Percentiles rank a stretch among this genome's conserved stretches.
phyloP scores from a whole-genome alignment of 35 echinoderm and acorn worm species.

The Holothuria glaberrima region DNA sequence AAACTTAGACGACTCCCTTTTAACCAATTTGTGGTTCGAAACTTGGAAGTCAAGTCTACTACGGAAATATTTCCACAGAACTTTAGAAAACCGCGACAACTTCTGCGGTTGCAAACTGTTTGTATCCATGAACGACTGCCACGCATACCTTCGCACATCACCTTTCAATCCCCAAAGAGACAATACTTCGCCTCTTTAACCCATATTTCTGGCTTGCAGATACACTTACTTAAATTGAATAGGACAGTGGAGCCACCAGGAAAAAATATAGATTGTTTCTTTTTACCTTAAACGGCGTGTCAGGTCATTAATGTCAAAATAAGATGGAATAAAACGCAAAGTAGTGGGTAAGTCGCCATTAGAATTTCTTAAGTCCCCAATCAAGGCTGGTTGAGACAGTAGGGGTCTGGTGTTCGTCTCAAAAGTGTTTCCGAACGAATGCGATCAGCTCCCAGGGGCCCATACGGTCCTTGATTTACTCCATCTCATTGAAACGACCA shows the following conservation, averaged over 20 bases:
- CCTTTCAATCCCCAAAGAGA: background rate
- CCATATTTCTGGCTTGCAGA: constrained; percentile 31
- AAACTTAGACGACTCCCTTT: too few relatives aligned
- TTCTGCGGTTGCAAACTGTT: too few relatives aligned
- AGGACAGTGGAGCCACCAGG: constrained; percentile 22
- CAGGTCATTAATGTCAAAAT: constrained; percentile 50
- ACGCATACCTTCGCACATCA: too few relatives aligned
- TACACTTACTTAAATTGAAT: constrained; percentile 48
- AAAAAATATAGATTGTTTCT: constrained; percentile 36
- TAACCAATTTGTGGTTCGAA: too few relatives aligned
- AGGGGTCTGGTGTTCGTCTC: too few relatives aligned
- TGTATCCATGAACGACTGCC: too few relatives aligned
- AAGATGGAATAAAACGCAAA: constrained; percentile 21
- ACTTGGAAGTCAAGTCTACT: too few relatives aligned
- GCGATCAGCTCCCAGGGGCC: constrained; percentile 23
- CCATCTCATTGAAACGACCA: background rate
- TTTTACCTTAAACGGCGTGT: constrained; percentile 33
- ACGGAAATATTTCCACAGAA: too few relatives aligned
- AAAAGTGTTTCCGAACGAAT: too few relatives aligned
- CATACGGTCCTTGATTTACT: constrained; percentile 32
- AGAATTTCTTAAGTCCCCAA: constrained; percentile 33
- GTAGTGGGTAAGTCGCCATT: constrained; percentile 1
- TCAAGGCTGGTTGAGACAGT: too few relatives aligned
- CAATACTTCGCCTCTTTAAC: constrained; percentile 15
- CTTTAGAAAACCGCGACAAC: too few relatives aligned